Percentiles rank a stretch among this genome's conserved stretches.
phyloP scores from a whole-genome alignment of 1,140 invertebrate genomes.

The Latrodectus geometricus region DNA sequence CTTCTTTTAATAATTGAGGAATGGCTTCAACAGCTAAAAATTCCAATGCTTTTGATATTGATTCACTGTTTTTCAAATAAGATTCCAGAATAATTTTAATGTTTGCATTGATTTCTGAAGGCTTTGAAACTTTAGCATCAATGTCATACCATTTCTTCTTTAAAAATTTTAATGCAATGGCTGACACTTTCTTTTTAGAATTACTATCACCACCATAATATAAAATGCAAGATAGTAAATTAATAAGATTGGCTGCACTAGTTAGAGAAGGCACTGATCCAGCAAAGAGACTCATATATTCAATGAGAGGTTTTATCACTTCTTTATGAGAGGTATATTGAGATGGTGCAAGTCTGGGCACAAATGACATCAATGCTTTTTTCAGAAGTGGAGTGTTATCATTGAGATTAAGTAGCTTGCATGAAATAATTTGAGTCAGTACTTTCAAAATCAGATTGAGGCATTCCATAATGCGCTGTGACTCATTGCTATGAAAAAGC shows the following conservation, averaged over 20 bases:
- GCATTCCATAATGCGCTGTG: conserved; percentile 72
- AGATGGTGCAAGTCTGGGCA: not conserved
- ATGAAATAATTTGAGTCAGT: conserved; percentile 77
- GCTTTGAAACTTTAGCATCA: conserved; percentile 15
- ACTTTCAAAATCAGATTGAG: conserved; percentile 74
- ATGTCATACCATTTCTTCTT: conserved; percentile 46
- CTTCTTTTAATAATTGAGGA: conserved; percentile 29
- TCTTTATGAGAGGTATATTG: conserved; percentile 9
- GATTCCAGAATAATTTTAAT: conserved; percentile 34
- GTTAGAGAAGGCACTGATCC: conserved; percentile 12
- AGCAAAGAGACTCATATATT: not conserved
- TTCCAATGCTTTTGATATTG: conserved; percentile 34
- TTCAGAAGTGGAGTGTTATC: conserved; percentile 25
- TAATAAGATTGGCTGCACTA: conserved; percentile 32
- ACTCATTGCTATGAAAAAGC: conserved; percentile 72
- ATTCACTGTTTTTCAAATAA: conserved; percentile 4
- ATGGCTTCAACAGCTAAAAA: conserved; percentile 39
- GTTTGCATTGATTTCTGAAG: conserved; percentile 25
- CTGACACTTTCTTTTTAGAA: conserved; percentile 27
- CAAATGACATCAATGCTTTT: conserved; percentile 21
- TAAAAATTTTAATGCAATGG: conserved; percentile 30
- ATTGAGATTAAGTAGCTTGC: conserved; percentile 70
- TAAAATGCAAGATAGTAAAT: conserved; percentile 37
- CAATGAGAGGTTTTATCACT: not conserved
- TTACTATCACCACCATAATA: conserved; percentile 2